Percentiles rank a stretch among this genome's conserved stretches.
These are phyloP conservation scores for Syrphus vitripennis DNA, from an alignment of 2,888 invertebrate genomes.

Conservation along the genomic window DNA sequence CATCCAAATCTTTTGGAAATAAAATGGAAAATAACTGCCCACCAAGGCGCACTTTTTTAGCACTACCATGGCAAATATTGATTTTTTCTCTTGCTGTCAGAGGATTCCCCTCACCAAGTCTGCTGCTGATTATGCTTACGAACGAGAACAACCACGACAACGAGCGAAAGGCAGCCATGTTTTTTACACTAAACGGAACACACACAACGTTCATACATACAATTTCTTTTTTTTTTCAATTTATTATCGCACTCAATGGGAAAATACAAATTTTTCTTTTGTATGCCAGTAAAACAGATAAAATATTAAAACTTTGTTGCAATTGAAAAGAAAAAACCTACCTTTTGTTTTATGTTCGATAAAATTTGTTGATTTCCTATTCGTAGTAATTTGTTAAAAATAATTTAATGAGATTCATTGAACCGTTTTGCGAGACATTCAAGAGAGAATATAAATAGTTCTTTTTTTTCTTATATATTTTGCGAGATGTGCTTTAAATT, in stretches of 20 bases:
- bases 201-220: conserved; percentile 42
- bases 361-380: not conserved
- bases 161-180: conserved; percentile 60
- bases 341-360: conserved; percentile 29
- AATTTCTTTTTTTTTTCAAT: not conserved
- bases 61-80: conserved; percentile 52
- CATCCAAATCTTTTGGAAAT: not conserved
- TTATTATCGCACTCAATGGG: conserved; percentile 63
- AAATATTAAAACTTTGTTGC: not conserved
- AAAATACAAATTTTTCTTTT: conserved; percentile 62
- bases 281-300: conserved; percentile 26
- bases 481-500: not conserved
- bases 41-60: not conserved
- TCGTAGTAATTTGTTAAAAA: conserved; percentile 13
- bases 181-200: conserved; percentile 50
- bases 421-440: conserved; percentile 25
- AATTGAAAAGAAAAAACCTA: conserved; percentile 13
- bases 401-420: conserved; percentile 35
- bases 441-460: not conserved
- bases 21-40: not conserved
- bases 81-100: conserved; percentile 34
- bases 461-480: not conserved
- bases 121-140: conserved; percentile 3
- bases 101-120: conserved; percentile 39
- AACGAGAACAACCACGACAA: not conserved